Base-by-base conservation (phyloP, 2,797 vertebrate species). In the Sitta carolinensis region DNA sequence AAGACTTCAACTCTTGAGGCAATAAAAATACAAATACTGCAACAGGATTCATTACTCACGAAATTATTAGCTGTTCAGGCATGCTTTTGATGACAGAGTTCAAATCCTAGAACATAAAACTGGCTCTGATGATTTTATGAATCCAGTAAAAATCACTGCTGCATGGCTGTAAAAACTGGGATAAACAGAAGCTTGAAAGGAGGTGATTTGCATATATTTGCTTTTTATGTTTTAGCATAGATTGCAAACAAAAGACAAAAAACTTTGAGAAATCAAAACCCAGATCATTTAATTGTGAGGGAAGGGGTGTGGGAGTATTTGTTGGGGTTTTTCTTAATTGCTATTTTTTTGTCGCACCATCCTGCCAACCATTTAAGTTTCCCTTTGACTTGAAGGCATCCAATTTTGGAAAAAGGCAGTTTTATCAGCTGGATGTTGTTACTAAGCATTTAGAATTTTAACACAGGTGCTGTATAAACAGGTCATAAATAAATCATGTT, bases 301-400 rank as follows among this genome's bases (percentile, higher is more conserved):
- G 8, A 68, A 54, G 3, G 1, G 0, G 3, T 4, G 2, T 7
- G 8, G 12, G 13, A 17, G 1, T 12, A n/a, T 64, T 47, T n/a
- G 11, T 2, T 79, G 51, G 21, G 10, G 0, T 22, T 54, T 48
- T 82, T 40, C 43, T 55, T 86, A 67, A 92, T 38, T 69, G 10
- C 4, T 23, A 3, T 7, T 57, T 16, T 69, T 81, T 87, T 73
- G 15, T 42, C 67, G 66, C 17, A 36, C 14, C 4, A 4, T 87
- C 43, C 45, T 77, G 36, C 42, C 70, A 69, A 62, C n/a, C 16
- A 66, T 48, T 79, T 68, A 54, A 61, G 34, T 21, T 63, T 43
- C 59, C n/a, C 27, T 83, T 88, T 62, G 19, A 52, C 21, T 67
- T 84, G 25, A 92, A 73, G 38, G 27, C 19, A 81, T 80, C 63